A percentile compares a stretch with the other conserved stretches of the same genome.
Evolutionary conservation across 2,797 vertebrate genomes (phyloP).

Genomic region (Vipera latastei): DNA sequence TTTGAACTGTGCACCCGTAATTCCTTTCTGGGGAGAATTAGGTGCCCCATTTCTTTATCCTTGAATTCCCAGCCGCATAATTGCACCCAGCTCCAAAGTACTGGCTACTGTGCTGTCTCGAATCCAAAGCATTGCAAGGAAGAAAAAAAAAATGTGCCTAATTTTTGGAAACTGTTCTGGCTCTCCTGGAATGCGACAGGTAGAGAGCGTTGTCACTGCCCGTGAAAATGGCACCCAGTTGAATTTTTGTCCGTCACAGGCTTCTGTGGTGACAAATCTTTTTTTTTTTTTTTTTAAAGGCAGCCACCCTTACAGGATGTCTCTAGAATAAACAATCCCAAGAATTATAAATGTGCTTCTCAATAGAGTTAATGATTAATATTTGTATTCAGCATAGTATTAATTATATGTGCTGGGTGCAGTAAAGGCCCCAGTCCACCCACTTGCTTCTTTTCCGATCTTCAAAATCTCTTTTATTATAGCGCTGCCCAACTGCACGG

Average conservation of each 20-base stretch:
- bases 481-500: background rate
- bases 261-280: background rate
- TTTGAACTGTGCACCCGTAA: background rate
- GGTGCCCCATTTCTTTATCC: background rate
- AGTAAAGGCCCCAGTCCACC: background rate
- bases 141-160: background rate
- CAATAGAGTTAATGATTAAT: slow-evolving; percentile 30
- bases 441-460: slow-evolving; percentile 17
- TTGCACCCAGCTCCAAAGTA: background rate
- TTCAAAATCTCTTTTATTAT: slow-evolving; percentile 15
- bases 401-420: slow-evolving; percentile 19
- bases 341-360: background rate
- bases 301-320: background rate
- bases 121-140: background rate
- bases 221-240: background rate
- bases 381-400: slow-evolving; percentile 24
- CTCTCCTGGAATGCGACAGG: background rate
- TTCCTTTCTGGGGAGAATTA: background rate
- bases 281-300: background rate
- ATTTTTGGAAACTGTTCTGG: background rate
- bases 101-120: background rate
- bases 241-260: background rate
- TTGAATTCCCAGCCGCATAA: background rate
- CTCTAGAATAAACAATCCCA: background rate
- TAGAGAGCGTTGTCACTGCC: background rate